Conservation (phyloP, 1,140 invertebrate species). For the Melipona quadrifasciata region DNA sequence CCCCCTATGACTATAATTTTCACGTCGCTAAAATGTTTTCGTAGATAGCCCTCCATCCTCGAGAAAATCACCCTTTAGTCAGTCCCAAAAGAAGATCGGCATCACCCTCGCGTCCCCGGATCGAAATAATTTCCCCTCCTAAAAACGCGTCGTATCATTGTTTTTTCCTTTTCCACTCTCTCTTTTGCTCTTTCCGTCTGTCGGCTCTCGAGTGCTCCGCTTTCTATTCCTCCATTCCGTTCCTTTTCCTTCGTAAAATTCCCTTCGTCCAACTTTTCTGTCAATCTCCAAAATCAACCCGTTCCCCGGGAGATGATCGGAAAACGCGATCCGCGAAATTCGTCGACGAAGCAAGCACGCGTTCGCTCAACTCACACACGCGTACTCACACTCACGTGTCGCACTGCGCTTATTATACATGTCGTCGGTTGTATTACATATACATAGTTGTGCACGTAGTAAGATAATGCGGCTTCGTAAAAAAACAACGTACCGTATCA, state of each 20-base stretch:
- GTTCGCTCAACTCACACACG: conserved; percentile 17
- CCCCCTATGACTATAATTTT: conserved; percentile 52
- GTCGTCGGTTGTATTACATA: neutral
- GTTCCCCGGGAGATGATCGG: conserved; percentile 1
- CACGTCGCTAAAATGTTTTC: conserved; percentile 50
- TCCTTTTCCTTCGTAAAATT: neutral
- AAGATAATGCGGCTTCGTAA: conserved; percentile 47
- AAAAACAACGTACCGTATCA: conserved; percentile 51
- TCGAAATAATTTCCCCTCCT: neutral
- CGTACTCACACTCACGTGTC: conserved; percentile 9
- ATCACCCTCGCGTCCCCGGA: conserved; percentile 39
- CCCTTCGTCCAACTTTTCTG: neutral
- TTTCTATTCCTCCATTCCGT: neutral
- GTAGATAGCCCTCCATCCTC: conserved; percentile 40
- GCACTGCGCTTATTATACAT: neutral
- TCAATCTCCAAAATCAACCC: neutral
- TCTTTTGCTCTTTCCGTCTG: neutral
- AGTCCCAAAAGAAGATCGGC: conserved; percentile 51
- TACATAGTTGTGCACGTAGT: conserved; percentile 48
- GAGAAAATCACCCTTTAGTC: conserved; percentile 23
- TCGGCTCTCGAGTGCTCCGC: neutral
- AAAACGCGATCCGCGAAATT: conserved; percentile 23
- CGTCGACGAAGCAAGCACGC: conserved; percentile 22
- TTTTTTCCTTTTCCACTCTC: neutral
- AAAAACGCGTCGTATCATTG: neutral